phyloP scores from a whole-genome alignment of 2,888 invertebrate species.

The Cyclophora punctaria region DNA sequence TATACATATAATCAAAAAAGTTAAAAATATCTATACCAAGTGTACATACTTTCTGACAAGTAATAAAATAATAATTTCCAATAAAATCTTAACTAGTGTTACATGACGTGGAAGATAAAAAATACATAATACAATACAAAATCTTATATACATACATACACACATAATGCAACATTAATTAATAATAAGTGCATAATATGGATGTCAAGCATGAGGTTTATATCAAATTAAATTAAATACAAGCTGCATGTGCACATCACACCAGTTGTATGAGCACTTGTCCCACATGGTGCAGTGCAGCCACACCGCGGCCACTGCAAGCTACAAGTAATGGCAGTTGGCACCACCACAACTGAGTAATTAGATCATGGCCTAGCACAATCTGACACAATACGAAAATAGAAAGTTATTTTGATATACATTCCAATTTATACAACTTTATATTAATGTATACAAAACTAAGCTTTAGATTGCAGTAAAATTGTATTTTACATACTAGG shows the following conservation, averaged over 20 bases:
- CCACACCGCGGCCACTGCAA: not conserved
- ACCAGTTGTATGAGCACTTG: not conserved
- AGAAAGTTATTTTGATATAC: slow-evolving; percentile 20
- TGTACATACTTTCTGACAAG: too few species aligned
- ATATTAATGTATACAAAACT: slow-evolving; percentile 13
- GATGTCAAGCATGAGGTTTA: too few species aligned
- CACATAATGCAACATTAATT: too few species aligned
- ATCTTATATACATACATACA: not conserved
- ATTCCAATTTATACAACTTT: slow-evolving; percentile 11
- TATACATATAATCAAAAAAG: too few species aligned
- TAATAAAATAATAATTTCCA: too few species aligned
- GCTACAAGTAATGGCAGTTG: slow-evolving; percentile 3
- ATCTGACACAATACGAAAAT: slow-evolving; percentile 23
- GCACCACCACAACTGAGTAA: slow-evolving; percentile 15
- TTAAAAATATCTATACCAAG: too few species aligned
- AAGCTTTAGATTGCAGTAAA: slow-evolving; percentile 27
- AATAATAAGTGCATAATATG: too few species aligned
- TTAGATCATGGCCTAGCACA: slow-evolving; percentile 20
- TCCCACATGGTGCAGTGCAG: not conserved
- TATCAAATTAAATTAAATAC: too few species aligned
- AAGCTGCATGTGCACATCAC: not conserved
- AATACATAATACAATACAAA: not conserved
- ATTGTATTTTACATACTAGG: slow-evolving; percentile 34
- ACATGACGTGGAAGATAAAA: too few species aligned
- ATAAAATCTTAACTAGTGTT: too few species aligned